Evolutionary conservation across 1,140 invertebrate genomes (phyloP), one percentile per base, ranked within the genome.

Genomic region (Neelides sp.): DNA sequence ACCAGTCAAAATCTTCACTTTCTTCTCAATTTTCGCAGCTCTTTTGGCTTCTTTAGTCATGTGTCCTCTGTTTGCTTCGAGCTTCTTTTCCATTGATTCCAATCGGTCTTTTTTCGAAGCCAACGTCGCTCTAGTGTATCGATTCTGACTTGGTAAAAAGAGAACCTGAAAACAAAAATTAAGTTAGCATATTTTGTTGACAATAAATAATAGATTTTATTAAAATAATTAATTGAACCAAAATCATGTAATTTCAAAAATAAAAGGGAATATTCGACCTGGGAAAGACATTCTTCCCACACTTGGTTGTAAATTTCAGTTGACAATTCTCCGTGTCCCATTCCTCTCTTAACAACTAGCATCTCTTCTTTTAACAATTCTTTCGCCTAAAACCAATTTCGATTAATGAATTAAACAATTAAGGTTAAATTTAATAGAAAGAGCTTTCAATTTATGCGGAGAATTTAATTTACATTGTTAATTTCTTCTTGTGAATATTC

Each of bases 11-110:
- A 97, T 85, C 71, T 92, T 85, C 1, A 98, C 70, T 71, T 96
- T 98, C 66, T 97, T 98, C 68, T 99, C 95, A 73, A 96, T 82
- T 72, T 98, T 98, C 0, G 85, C 87, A 41, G 93, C 95, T 51
- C 83, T 78, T 71, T 96, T 97, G 0, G 92, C 92, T 71, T 96
- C 90, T 54, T 80, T 83, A 8, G 85, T 85, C 93, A 97, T 97
- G 64, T 93, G 88, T 45, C 75, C 78, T 61, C 91, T 74, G 70
- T 97, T 98, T 64, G 84, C 83, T 68, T 97, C 92, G 5, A 98
- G 69, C 58, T 84, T 73, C 63, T 94, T 92, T 64, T 96, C 90
- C 0, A 83, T 77, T 0, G 89, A 92, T 69, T 98, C 92, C 28
- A 97, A 75, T 40, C 89, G 75, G 65, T 97, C 92, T 66, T 95